A percentile compares a stretch with the other conserved stretches of the same genome.
These are phyloP conservation scores for Mesocentrotus franciscanus DNA, from an alignment of 53 echinoderm and acorn worm genomes.

Conservation along the genomic window DNA sequence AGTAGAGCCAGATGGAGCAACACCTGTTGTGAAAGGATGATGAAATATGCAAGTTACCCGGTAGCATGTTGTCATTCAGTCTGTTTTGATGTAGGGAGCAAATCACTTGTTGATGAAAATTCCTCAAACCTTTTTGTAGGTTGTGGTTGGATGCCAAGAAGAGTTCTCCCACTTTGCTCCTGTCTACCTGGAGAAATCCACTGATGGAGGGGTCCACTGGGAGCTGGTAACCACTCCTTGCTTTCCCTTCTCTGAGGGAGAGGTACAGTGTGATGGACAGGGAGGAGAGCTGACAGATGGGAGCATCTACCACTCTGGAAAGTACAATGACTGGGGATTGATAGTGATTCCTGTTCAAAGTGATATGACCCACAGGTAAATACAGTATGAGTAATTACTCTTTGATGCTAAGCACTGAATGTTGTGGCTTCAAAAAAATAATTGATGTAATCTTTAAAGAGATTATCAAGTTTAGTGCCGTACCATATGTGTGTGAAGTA, in stretches of 20 bases:
- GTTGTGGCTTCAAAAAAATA: not conserved
- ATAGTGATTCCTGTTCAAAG: conserved; percentile 34
- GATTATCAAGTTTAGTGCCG: not conserved
- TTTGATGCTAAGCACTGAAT: not conserved
- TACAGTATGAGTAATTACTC: too few relatives aligned
- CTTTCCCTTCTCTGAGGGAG: conserved; percentile 79
- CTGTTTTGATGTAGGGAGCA: too few relatives aligned
- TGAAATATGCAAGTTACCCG: too few relatives aligned
- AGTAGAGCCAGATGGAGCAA: too few relatives aligned
- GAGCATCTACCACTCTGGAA: conserved; percentile 96
- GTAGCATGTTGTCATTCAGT: too few relatives aligned
- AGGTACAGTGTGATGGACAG: conserved; percentile 74
- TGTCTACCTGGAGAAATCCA: conserved; percentile 89
- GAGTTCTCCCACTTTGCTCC: conserved; percentile 88
- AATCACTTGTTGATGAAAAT: not conserved
- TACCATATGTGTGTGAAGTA: too few relatives aligned
- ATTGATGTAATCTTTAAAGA: not conserved
- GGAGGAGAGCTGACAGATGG: conserved; percentile 76
- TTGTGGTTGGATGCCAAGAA: conserved; percentile 87
- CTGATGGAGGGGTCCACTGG: conserved; percentile 92
- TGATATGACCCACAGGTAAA: conserved; percentile 50
- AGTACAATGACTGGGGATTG: conserved; percentile 73
- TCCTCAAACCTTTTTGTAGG: conserved; percentile 55
- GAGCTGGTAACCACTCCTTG: conserved; percentile 80
- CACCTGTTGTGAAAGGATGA: too few relatives aligned